Percentiles rank a stretch among this genome's conserved stretches.
These are phyloP conservation scores for Lithophane semibrunnea DNA, from an alignment of 2,888 invertebrate genomes.

Conservation along the genomic window DNA sequence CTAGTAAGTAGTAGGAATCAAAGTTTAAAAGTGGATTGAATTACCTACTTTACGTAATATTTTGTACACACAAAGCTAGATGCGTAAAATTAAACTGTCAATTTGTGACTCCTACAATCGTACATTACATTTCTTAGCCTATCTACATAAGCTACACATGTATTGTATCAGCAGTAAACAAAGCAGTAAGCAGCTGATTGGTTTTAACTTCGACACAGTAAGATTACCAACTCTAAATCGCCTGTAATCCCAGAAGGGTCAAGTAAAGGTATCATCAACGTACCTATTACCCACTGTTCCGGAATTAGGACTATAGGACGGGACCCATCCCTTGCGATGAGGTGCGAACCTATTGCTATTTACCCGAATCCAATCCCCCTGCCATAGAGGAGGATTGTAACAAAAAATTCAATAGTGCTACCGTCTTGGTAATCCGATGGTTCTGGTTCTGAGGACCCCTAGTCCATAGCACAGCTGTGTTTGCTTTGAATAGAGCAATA, in stretches of 20 bases:
- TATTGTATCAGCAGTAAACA: background rate
- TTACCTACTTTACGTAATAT: background rate
- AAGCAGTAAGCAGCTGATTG: conserved; percentile 3
- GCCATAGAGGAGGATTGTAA: conserved; percentile 29
- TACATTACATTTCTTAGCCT: background rate
- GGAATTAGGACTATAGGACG: conserved; percentile 27
- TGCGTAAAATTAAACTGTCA: background rate
- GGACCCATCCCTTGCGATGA: conserved; percentile 44
- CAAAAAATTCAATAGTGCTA: conserved; percentile 45
- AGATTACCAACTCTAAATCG: conserved; percentile 48
- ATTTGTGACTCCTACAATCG: background rate
- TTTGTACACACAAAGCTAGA: background rate
- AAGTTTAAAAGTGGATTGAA: background rate
- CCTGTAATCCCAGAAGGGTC: conserved; percentile 44
- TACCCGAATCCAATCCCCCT: conserved; percentile 52
- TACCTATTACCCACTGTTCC: conserved; percentile 47
- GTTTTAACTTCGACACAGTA: conserved; percentile 15
- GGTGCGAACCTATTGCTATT: conserved; percentile 57
- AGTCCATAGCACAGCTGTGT: conserved; percentile 47
- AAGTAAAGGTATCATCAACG: conserved; percentile 52
- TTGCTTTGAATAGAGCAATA: conserved; percentile 32
- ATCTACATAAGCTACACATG: background rate
- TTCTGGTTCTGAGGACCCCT: conserved; percentile 36
- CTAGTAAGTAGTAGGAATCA: background rate
- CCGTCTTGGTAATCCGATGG: conserved; percentile 33